Evolutionary conservation across 2,888 invertebrate genomes (phyloP), one percentile per base, ranked within the genome.

Genomic region (Heliconius hortense): DNA sequence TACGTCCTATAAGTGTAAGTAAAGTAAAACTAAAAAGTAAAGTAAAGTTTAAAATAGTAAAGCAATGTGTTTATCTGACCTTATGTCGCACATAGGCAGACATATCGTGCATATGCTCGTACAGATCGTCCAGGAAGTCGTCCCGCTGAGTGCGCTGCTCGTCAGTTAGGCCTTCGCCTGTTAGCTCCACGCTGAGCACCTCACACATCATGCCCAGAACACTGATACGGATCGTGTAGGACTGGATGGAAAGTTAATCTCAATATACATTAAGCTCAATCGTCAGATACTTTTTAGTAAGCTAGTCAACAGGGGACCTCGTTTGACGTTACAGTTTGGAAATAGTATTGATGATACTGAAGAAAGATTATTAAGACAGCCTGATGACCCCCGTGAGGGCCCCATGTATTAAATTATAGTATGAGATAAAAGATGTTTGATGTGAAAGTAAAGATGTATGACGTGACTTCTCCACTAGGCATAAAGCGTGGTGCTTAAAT

Each of bases 11-110:
- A n/a, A n/a, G n/a, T n/a, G n/a, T n/a, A n/a, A n/a, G n/a, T n/a
- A n/a, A n/a, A n/a, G n/a, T n/a, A n/a, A n/a, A n/a, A n/a, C n/a
- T n/a, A n/a, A n/a, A n/a, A n/a, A n/a, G n/a, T n/a, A n/a, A n/a
- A n/a, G n/a, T n/a, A n/a, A n/a, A n/a, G n/a, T n/a, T n/a, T n/a
- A 53, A 53, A 8, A 21, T 7, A 53, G 7, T 53, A n/a, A 56
- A 56, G n/a, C 8, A 21, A 56, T 31, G 7, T 48, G 48, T 63
- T 26, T 72, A 63, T 35, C 8, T 35, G 76, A 96, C 97, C 94
- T 97, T 98, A 35, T 97, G 96, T 35, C 99, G 94, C 0, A 98
- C 98, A 85, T 97, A 97, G 0, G 98, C 97, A 69, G 98, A 96
- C 4, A 95, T 89, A 86, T 99, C 99, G 80, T 96, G 95, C 73